These are phyloP conservation scores for Seriola quinqueradiata DNA, from an alignment of 2,113 vertebrate genomes.

Conservation along the genomic window DNA sequence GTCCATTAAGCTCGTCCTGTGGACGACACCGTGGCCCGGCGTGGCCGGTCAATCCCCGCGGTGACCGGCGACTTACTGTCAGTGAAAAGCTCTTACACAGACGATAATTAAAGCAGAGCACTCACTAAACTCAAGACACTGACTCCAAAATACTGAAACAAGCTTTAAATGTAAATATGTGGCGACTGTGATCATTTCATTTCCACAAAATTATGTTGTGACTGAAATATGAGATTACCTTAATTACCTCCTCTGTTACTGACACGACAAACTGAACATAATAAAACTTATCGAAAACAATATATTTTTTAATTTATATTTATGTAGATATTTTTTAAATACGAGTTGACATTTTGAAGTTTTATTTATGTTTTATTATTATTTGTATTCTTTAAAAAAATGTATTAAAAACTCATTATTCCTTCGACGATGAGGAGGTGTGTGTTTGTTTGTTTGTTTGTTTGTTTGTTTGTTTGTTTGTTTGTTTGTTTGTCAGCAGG, in stretches of 20 bases:
- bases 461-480: no score
- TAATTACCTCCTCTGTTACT: no score
- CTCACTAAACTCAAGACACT: neutral
- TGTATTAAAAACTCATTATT: no score
- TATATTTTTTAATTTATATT: no score
- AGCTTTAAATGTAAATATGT: neutral
- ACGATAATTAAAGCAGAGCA: constrained; percentile 24
- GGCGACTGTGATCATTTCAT: neutral
- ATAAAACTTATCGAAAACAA: neutral
- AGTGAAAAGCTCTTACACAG: constrained; percentile 38
- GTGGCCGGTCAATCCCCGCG: constrained; percentile 36
- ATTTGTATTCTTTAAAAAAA: no score
- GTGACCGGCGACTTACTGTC: constrained; percentile 29
- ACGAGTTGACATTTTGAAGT: neutral
- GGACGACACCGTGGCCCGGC: constrained; percentile 14
- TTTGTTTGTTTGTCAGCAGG: no score
- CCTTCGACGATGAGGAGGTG: no score
- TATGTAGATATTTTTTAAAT: neutral
- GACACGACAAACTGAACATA: neutral
- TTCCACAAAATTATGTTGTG: neutral
- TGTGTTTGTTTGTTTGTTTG: no score
- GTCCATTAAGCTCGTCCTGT: constrained; percentile 28
- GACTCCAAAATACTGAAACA: neutral
- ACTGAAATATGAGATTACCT: neutral
- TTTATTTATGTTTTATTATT: neutral